These are phyloP conservation scores for Porites rus DNA, from an alignment of 92 coral and sea anemone genomes.

Conservation along the genomic window DNA sequence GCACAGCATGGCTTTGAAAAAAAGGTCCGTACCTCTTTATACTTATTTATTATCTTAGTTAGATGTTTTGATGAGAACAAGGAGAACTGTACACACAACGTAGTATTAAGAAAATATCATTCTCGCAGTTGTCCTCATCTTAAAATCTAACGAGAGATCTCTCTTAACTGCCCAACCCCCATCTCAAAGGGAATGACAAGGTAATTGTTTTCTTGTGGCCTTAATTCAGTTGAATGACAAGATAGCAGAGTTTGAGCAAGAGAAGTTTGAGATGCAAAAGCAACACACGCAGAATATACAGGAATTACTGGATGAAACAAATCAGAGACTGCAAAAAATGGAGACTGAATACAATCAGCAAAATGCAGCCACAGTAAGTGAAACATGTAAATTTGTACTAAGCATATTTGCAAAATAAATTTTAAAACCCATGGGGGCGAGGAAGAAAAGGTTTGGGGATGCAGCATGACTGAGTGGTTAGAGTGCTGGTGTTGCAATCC, in stretches of 20 bases:
- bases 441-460: too few relatives aligned
- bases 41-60: neutral
- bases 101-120: neutral
- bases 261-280: conserved; percentile 99
- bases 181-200: neutral
- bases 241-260: conserved; percentile 96
- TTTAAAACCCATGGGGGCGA: too few relatives aligned
- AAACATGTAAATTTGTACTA: neutral
- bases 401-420: too few relatives aligned
- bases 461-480: too few relatives aligned
- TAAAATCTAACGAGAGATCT: too few relatives aligned
- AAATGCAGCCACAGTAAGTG: conserved; percentile 79
- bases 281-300: conserved; percentile 96
- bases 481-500: too few relatives aligned
- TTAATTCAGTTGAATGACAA: conserved; percentile 87
- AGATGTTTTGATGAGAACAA: neutral
- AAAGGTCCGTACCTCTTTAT: conserved; percentile 65
- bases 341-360: conserved; percentile 94
- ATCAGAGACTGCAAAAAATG: conserved; percentile 95
- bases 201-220: neutral
- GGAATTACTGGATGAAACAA: conserved; percentile 96
- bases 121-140: too few relatives aligned
- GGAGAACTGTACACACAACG: too few relatives aligned
- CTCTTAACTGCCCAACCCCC: neutral
- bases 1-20: conserved; percentile 89